Evolutionary conservation across 2,797 vertebrate genomes (phyloP), one percentile per base, ranked within the genome.

Genomic region (Acrocephalus scirpaceus): DNA sequence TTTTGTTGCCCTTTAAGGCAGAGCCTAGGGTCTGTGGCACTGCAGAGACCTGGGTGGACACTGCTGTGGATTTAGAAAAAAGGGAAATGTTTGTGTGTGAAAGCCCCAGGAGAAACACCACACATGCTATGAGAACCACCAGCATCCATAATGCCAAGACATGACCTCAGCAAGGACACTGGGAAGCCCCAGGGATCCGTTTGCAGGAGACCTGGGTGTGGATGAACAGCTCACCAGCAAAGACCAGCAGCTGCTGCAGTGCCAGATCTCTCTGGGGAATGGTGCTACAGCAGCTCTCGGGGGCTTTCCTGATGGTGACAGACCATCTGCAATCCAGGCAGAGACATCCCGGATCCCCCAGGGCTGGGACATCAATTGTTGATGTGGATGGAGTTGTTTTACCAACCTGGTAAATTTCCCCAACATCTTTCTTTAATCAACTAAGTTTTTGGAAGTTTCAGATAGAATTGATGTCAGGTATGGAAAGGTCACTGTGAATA

Each of bases 71-170:
- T 9, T 32, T 19, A 57, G 69, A 23, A 20, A n/a, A 69, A 69
- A 29, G 6, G 16, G 40, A 56, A 62, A 26, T 29, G 18, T 54
- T 42, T 1, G 2, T 66, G 22, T 23, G 34, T 62, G 62, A 26
- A 66, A 90, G 21, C 44, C 62, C 30, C n/a, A 50, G 60, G 13
- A 86, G 44, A 42, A 82, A 27, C 44, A 44, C 16, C 18, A 13
- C 42, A 20, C 0, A 0, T 47, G 32, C 65, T 56, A 4, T 3
- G 2, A 36, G 45, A 83, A 45, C 34, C 2, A 1, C 12, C 13
- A 22, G 17, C 25, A 14, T 16, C 1, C 3, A 38, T 5, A 51
- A 50, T 3, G 1, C 1, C 5, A 40, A 42, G n/a, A 30, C 30
- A 48, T 0, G 2, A 5, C 15, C 57, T 22, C 72, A 86, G 48